Conservation (phyloP, 1,140 invertebrate species). For the Rhopalosiphum padi region DNA sequence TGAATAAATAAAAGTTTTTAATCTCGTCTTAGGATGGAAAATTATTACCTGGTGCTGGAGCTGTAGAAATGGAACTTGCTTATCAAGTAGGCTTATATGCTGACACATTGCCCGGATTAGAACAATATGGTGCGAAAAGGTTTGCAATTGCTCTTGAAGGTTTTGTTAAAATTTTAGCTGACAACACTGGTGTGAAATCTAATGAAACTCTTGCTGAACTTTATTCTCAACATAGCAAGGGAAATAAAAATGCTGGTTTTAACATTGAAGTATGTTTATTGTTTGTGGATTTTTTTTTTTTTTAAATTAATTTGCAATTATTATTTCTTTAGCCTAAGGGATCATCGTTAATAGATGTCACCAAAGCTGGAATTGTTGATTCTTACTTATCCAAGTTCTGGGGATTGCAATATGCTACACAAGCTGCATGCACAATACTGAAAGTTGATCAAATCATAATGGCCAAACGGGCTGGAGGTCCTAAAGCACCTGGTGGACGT, state of each 20-base stretch:
- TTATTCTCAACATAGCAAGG: constrained; percentile 90
- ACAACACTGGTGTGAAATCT: constrained; percentile 90
- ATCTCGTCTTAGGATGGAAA: constrained; percentile 70
- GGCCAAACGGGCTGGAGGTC: constrained; percentile 96
- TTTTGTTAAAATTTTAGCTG: constrained; percentile 90
- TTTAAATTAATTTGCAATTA: constrained; percentile 47
- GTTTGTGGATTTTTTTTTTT: constrained; percentile 39
- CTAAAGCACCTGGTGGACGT: constrained; percentile 73
- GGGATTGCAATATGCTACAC: constrained; percentile 94
- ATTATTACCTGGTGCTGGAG: constrained; percentile 92
- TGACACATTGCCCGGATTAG: constrained; percentile 90
- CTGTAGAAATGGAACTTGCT: constrained; percentile 93
- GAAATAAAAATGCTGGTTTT: constrained; percentile 83
- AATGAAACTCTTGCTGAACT: constrained; percentile 90
- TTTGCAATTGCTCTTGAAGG: constrained; percentile 91
- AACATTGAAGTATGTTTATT: constrained; percentile 78
- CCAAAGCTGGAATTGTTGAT: constrained; percentile 81
- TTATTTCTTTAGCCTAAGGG: constrained; percentile 65
- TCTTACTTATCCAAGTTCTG: constrained; percentile 88
- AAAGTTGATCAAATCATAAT: constrained; percentile 99
- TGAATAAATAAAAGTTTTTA: not conserved
- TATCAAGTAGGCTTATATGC: constrained; percentile 84
- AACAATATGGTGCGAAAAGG: constrained; percentile 96
- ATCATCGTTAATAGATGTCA: constrained; percentile 75
- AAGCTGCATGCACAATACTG: constrained; percentile 91